Conservation (phyloP, 2,797 vertebrate species). For the Trachops cirrhosus region DNA sequence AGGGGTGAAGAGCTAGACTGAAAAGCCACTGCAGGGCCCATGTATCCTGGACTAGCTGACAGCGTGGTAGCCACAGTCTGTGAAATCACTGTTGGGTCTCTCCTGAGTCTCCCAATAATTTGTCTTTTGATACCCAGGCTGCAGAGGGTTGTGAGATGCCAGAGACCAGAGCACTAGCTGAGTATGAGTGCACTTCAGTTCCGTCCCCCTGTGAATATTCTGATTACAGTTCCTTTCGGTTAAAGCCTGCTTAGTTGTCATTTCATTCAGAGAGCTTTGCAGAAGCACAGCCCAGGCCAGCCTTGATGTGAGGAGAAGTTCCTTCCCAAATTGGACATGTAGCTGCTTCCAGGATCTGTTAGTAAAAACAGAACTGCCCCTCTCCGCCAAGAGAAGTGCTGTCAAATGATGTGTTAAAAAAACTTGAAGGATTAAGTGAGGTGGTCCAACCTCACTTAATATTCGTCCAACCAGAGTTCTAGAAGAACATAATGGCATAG, state of each 20-base stretch:
- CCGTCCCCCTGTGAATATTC: not conserved
- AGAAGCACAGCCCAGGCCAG: not conserved
- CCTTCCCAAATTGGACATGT: conserved; percentile 61
- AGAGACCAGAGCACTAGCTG: not conserved
- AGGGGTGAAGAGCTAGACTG: not conserved
- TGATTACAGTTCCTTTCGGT: not conserved
- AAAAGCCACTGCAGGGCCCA: not conserved
- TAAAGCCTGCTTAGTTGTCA: not conserved
- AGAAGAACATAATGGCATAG: not conserved
- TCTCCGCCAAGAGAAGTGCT: not conserved
- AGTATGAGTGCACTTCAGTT: not conserved
- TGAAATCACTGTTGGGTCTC: not conserved
- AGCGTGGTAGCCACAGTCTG: accelerated
- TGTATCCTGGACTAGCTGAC: not conserved
- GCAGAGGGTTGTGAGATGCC: not conserved
- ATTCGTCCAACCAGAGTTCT: not conserved
- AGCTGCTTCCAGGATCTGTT: conserved; percentile 30
- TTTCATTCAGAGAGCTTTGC: not conserved
- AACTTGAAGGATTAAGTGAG: not conserved
- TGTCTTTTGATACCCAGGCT: not conserved
- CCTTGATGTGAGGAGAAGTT: not conserved
- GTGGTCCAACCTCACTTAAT: too few relatives aligned
- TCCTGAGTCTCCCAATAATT: not conserved
- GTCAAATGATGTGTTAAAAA: conserved; percentile 3
- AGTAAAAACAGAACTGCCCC: conserved; percentile 12